Evolutionary conservation across 2,888 invertebrate species (phyloP).

Genomic region (Phasia obesa): DNA sequence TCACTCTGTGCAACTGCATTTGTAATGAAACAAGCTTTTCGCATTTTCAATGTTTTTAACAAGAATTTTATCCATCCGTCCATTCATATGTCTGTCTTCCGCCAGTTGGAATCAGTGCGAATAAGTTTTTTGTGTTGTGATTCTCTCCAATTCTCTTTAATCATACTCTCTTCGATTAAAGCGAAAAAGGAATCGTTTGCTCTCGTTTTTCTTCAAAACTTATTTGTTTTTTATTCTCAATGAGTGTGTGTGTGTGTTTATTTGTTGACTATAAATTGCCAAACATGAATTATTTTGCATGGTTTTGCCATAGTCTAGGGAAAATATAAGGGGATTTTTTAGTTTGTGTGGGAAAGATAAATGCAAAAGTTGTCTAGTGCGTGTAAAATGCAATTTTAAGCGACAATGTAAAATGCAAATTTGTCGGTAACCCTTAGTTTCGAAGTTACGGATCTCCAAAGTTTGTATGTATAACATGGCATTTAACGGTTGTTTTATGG

Average conservation of each 20-base stretch:
- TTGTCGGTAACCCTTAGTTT: too few species aligned
- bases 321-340: background rate
- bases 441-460: too few species aligned
- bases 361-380: too few species aligned
- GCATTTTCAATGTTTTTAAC: conserved; percentile 48
- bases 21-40: conserved; percentile 76
- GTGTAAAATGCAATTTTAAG: background rate
- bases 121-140: conserved; percentile 24
- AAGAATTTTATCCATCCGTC: conserved; percentile 27
- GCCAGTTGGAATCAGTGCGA: conserved; percentile 58
- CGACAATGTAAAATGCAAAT: too few species aligned
- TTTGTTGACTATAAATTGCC: conserved; percentile 38
- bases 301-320: conserved; percentile 7
- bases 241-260: background rate
- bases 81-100: conserved; percentile 37
- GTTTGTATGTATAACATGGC: too few species aligned
- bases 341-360: background rate
- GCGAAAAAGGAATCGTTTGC: conserved; percentile 63
- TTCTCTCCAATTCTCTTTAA: conserved; percentile 49
- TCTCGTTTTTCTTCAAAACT: conserved; percentile 59
- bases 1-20: conserved; percentile 79
- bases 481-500: too few species aligned
- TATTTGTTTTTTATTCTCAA: conserved; percentile 16
- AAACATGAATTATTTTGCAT: conserved; percentile 7
- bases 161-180: conserved; percentile 41